Evolutionary conservation across 2,888 invertebrate genomes (phyloP).

Genomic region (Scaptomyza flava): DNA sequence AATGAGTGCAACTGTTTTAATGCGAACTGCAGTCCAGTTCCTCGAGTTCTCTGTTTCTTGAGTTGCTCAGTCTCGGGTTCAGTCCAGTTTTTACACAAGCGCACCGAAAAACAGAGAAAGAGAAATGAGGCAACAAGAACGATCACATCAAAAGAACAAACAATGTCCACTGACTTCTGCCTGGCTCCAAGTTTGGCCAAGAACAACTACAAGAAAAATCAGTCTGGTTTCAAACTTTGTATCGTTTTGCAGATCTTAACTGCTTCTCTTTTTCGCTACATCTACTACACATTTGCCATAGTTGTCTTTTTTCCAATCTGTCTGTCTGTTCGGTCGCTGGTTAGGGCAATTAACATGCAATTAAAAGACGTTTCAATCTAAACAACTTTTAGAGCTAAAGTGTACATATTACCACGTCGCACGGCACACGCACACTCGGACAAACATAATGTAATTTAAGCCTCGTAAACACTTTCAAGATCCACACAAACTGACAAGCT

Average conservation of each 20-base stretch:
- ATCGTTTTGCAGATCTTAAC: slow-evolving; percentile 61
- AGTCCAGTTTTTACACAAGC: slow-evolving; percentile 34
- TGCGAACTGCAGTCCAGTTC: slow-evolving; percentile 53
- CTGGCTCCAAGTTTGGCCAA: slow-evolving; percentile 46
- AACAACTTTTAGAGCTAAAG: slow-evolving; percentile 54
- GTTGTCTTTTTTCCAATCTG: slow-evolving; percentile 17
- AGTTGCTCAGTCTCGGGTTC: slow-evolving; percentile 24
- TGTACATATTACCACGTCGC: slow-evolving; percentile 57
- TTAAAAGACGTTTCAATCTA: slow-evolving; percentile 79
- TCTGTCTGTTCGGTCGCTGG: slow-evolving; percentile 34
- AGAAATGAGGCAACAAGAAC: slow-evolving; percentile 18
- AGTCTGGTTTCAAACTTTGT: slow-evolving; percentile 24
- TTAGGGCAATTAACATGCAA: slow-evolving; percentile 79
- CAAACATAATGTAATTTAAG: slow-evolving; percentile 34
- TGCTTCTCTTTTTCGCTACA: slow-evolving; percentile 19
- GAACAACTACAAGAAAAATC: slow-evolving; percentile 7
- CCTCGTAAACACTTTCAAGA: slow-evolving; percentile 54
- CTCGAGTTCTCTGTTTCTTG: not conserved
- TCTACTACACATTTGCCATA: slow-evolving; percentile 24
- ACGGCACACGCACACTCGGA: slow-evolving; percentile 27
- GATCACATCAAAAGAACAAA: slow-evolving; percentile 45
- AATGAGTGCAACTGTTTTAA: slow-evolving; percentile 77
- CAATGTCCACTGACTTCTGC: slow-evolving; percentile 54
- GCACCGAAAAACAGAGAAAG: slow-evolving; percentile 6
- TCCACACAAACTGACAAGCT: slow-evolving; percentile 34